Conservation (phyloP, 2,888 invertebrate genomes). For the Plebejus anna region DNA sequence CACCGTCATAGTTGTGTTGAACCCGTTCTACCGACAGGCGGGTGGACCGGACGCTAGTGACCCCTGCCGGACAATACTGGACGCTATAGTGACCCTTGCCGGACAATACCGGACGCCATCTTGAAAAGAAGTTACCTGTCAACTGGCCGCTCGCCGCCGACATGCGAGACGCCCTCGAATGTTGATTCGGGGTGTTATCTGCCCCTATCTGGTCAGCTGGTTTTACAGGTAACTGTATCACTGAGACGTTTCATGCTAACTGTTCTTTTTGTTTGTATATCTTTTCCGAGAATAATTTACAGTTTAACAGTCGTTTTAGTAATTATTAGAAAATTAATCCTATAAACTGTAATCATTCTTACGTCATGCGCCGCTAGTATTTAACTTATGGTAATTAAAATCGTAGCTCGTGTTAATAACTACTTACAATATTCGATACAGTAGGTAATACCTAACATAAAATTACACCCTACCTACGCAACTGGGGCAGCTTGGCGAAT, state of each 20-base stretch:
- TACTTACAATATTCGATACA: neutral
- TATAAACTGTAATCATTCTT: neutral
- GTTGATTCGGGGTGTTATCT: conserved; percentile 66
- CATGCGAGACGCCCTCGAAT: conserved; percentile 69
- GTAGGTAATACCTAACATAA: conserved; percentile 1
- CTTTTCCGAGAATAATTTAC: neutral
- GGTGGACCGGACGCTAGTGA: conserved; percentile 66
- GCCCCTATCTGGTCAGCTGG: conserved; percentile 65
- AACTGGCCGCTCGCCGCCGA: conserved; percentile 65
- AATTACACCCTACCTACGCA: neutral
- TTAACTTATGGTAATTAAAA: conserved; percentile 10
- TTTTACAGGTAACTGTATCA: conserved; percentile 55
- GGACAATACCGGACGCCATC: conserved; percentile 40
- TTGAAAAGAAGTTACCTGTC: conserved; percentile 42
- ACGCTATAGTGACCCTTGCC: conserved; percentile 69
- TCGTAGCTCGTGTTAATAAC: neutral
- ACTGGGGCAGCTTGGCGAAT: neutral
- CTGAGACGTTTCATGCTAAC: neutral
- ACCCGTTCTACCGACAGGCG: conserved; percentile 53
- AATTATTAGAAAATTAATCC: neutral
- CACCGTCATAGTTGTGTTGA: conserved; percentile 43
- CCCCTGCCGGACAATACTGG: conserved; percentile 62
- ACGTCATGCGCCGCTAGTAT: neutral
- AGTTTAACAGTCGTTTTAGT: conserved; percentile 5
- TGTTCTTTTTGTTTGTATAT: neutral